Evolutionary conservation across 1,140 invertebrate genomes (phyloP), one percentile per base, ranked within the genome.

Genomic region (Pogonomyrmex californicus): DNA sequence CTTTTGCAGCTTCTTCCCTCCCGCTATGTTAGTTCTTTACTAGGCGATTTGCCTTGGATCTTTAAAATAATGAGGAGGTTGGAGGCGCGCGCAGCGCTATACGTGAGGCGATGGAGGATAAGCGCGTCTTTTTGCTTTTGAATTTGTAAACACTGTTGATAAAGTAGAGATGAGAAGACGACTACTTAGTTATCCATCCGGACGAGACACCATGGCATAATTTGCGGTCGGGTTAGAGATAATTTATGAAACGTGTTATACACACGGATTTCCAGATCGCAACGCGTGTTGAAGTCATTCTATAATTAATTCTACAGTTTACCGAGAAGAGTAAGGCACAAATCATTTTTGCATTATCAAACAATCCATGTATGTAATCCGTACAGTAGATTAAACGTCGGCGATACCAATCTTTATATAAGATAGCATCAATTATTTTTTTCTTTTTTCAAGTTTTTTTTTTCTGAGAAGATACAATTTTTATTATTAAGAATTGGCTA

Each of bases 191-290:
- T n/a, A n/a, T n/a, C n/a, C n/a, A n/a, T n/a, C n/a, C n/a, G n/a
- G n/a, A n/a, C n/a, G n/a, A n/a, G n/a, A n/a, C n/a, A n/a, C n/a
- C n/a, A n/a, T n/a, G n/a, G n/a, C n/a, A n/a, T n/a, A n/a, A n/a
- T n/a, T 60, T 75, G 51, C 51, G 71, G 33, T 56, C 56, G 5
- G 14, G n/a, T 79, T 68, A 38, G n/a, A 70, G n/a, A 79, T 66
- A 79, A 79, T 66, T 38, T 66, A 79, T 58, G 36, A 49, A n/a
- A 68, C 33, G n/a, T n/a, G n/a, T n/a, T n/a, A n/a, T n/a, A 23
- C 36, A 17, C 33, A n/a, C 6, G 5, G 10, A n/a, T 77, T 44
- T 33, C 12, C 44, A 33, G 47, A 41, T 56, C n/a, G 33, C 36
- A 23, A 23, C 2, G 1, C n/a, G n/a, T 38, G 33, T 66, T 68